phyloP scores from a whole-genome alignment of 2,888 invertebrate genomes.

The Leucoma salicis region DNA sequence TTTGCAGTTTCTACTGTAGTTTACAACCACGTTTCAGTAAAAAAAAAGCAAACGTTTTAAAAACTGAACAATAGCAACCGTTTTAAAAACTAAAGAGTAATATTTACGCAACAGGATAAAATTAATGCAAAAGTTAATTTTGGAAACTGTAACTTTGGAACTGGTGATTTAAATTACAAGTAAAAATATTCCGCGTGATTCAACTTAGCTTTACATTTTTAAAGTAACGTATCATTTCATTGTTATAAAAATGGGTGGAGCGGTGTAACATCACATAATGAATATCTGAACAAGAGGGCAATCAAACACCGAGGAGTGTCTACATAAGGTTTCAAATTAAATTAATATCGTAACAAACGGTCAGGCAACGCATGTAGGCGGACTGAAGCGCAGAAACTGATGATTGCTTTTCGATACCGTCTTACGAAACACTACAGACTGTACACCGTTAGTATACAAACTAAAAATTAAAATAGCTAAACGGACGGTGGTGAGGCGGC shows the following conservation, averaged over 20 bases:
- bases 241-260: constrained; percentile 39
- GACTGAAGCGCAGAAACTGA: constrained; percentile 52
- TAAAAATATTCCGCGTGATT: constrained; percentile 2
- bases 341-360: constrained; percentile 44
- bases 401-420: constrained; percentile 50
- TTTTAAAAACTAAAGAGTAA: constrained; percentile 20
- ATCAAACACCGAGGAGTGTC: constrained; percentile 45
- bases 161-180: constrained; percentile 21
- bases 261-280: constrained; percentile 37
- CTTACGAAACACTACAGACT: constrained; percentile 56
- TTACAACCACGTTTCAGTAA: no score
- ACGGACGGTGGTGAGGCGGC: constrained; percentile 71
- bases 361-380: constrained; percentile 48
- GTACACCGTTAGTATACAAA: constrained; percentile 75
- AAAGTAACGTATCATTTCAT: constrained; percentile 19
- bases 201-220: constrained; percentile 10
- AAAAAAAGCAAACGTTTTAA: no score
- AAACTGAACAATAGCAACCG: neutral
- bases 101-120: constrained; percentile 16
- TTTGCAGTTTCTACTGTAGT: no score
- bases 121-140: constrained; percentile 28
- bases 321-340: constrained; percentile 41
- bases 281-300: constrained; percentile 48
- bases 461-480: constrained; percentile 82
- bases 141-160: constrained; percentile 14